These are phyloP conservation scores for Xyrauchen texanus DNA, from an alignment of 2,113 vertebrate genomes.

Conservation along the genomic window DNA sequence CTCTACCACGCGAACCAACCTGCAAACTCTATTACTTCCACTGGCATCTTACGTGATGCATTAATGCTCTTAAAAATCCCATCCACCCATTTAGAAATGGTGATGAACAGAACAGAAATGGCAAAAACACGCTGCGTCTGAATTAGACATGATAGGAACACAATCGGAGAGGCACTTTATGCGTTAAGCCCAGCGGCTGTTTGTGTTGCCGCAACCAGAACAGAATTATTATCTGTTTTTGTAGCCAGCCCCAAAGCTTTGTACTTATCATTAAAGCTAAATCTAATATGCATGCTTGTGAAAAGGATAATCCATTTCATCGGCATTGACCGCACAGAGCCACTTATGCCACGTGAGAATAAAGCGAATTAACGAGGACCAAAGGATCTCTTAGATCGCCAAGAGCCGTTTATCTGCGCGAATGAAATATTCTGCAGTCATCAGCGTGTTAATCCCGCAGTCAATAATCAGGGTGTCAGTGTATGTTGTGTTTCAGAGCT, in stretches of 20 bases:
- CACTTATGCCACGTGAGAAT: too few relatives aligned
- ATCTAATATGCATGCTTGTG: neutral
- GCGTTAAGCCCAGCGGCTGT: constrained; percentile 7
- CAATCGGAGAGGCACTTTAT: neutral
- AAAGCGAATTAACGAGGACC: too few relatives aligned
- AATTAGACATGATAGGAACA: constrained; percentile 18
- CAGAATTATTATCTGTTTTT: constrained; percentile 4
- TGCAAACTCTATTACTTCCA: neutral
- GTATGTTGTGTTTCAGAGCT: neutral
- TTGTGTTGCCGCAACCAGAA: constrained; percentile 5
- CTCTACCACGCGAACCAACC: neutral
- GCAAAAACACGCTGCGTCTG: neutral
- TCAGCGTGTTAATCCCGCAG: constrained; percentile 3
- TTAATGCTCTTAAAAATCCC: neutral
- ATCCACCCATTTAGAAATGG: neutral
- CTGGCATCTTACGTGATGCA: neutral
- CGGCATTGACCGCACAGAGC: neutral
- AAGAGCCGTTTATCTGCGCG: neutral
- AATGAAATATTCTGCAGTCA: neutral
- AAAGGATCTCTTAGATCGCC: neutral
- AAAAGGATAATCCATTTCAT: constrained; percentile 17
- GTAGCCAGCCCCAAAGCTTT: neutral
- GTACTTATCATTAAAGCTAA: constrained; percentile 14
- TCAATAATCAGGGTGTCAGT: neutral
- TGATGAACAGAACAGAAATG: neutral